These are phyloP conservation scores for Pectinophora gossypiella DNA, from an alignment of 1,140 invertebrate species.

Conservation along the genomic window DNA sequence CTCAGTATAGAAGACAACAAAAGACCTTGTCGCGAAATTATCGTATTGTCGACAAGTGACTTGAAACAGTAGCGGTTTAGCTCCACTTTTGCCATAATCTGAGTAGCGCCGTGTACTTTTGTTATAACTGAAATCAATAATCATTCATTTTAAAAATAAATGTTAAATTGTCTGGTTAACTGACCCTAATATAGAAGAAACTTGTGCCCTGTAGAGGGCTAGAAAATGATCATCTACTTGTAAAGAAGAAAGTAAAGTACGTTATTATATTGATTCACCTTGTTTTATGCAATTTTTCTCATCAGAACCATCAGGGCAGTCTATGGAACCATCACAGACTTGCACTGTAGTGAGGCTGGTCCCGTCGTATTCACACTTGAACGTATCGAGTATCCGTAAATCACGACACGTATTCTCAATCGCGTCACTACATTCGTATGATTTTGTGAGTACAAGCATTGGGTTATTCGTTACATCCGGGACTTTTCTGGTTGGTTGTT, in stretches of 20 bases:
- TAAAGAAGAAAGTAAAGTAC: no score
- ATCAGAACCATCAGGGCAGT: constrained; percentile 42
- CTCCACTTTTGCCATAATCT: constrained; percentile 23
- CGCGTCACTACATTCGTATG: constrained; percentile 14
- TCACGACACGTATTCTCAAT: constrained; percentile 26
- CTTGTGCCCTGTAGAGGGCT: no score
- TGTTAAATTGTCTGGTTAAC: no score
- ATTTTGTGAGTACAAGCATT: constrained; percentile 1
- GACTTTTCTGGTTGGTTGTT: no score
- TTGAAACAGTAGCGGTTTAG: constrained; percentile 21
- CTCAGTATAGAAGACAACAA: constrained; percentile 25
- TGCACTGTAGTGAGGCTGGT: constrained; percentile 27
- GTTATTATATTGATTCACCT: no score
- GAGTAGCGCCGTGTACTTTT: constrained; percentile 22
- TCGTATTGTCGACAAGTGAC: not conserved
- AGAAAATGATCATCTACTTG: no score
- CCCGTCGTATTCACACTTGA: constrained; percentile 34
- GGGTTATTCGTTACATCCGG: no score
- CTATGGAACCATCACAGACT: constrained; percentile 39
- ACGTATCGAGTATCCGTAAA: constrained; percentile 32
- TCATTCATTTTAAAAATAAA: no score
- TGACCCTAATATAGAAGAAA: no score
- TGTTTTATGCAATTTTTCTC: constrained; percentile 41
- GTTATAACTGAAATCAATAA: constrained; percentile 27
- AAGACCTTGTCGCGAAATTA: constrained; percentile 17